Base-by-base conservation (phyloP, 2,888 invertebrate genomes). In the Norana najaformis region DNA sequence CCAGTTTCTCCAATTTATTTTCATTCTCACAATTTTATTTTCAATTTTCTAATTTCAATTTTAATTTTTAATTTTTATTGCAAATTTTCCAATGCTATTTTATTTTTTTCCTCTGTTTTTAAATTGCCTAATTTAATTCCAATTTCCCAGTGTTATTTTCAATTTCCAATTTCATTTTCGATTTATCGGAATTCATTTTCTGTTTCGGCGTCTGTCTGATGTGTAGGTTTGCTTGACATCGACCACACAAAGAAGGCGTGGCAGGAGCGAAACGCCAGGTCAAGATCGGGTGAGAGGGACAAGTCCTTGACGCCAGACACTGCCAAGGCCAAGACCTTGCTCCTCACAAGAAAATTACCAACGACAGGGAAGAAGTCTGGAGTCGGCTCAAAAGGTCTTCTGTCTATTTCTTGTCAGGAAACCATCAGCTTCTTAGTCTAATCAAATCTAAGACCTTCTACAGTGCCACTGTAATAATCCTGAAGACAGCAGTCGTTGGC, bases 211-310 rank as follows among this genome's bases (percentile, higher is more conserved):
- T 69, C 8, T 69, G 30, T 5, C 3, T 47, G 18, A 16, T 18
- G 11, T 69, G 53, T 53, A 91, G 91, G 91, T 36, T 69, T 90
- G 8, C 89, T 91, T n/a, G 91, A 91, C 82, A 88, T 90, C n/a
- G 91, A 91, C 88, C 91, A 91, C 90, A 91, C 91, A 83, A 91
- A 90, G 90, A 90, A 89, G 88, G 37, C 91, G 35, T 91, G 90
- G 90, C 91, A 90, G 38, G 89, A 53, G 35, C 35, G 91, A 69
- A 91, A 82, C 88, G 53, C 89, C 34, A 38, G 91, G 38, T 90
- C 91, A 69, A 91, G 89, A 88, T 91, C 90, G 16, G 90, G 47
- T 5, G 88, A 90, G 0, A 88, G 90, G 16, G 91, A 91, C 88
- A 91, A 91, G 83, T 91, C 91, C 16, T 83, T 88, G 47, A 91